Evolutionary conservation across 2,113 vertebrate species (phyloP).

Genomic region (Chelonoidis abingdonii): DNA sequence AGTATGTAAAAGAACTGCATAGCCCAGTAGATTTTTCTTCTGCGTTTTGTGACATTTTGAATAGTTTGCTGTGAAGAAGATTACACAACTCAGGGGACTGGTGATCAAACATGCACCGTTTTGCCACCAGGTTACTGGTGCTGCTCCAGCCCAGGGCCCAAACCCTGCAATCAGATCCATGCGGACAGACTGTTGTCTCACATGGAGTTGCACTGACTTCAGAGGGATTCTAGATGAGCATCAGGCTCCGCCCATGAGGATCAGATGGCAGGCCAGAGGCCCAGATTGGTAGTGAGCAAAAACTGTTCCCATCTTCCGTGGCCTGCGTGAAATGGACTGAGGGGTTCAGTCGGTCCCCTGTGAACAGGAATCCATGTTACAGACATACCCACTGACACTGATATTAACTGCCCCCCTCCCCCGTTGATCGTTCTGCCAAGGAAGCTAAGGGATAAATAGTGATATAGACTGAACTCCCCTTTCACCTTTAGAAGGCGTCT

Average conservation of each 20-base stretch:
- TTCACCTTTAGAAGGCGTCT: background rate
- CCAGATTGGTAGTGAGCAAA: background rate
- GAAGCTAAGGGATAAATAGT: background rate
- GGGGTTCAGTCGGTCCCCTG: background rate
- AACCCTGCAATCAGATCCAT: background rate
- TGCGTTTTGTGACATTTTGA: background rate
- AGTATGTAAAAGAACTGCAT: background rate
- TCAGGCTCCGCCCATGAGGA: background rate
- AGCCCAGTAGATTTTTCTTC: background rate
- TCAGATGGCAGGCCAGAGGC: background rate
- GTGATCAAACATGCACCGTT: background rate
- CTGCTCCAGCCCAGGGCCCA: background rate
- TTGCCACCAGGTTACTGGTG: background rate
- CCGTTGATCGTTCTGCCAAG: background rate
- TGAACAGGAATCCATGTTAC: background rate
- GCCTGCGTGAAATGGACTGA: background rate
- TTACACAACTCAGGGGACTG: background rate
- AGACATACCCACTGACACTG: background rate
- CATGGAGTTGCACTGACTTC: background rate
- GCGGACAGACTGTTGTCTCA: background rate
- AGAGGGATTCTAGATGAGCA: background rate
- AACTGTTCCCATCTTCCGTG: background rate
- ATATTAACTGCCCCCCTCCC: background rate
- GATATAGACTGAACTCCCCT: background rate
- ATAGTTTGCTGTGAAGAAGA: background rate